phyloP scores from a whole-genome alignment of 30 jellyfish, hydroid and myxozoan genomes.

The Chrysaora quinquecirrha region DNA sequence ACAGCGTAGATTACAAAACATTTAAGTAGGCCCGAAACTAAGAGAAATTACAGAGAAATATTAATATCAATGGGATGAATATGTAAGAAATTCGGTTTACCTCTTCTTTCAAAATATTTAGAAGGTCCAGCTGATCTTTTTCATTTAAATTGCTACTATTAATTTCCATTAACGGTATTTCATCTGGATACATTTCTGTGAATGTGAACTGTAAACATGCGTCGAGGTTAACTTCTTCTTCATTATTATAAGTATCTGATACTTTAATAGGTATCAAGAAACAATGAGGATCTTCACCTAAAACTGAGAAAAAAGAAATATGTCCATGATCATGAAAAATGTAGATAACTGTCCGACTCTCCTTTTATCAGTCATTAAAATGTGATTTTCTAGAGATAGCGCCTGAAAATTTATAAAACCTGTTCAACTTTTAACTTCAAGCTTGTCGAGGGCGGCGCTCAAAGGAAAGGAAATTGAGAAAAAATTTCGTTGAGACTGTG shows the following conservation, averaged over 20 bases:
- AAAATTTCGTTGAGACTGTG: too few species aligned
- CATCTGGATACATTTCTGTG: constrained; percentile 78
- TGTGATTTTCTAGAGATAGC: not conserved
- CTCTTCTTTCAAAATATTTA: constrained; percentile 50
- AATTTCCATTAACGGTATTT: constrained; percentile 61
- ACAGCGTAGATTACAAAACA: too few species aligned
- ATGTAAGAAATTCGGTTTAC: too few species aligned
- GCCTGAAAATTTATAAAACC: not conserved
- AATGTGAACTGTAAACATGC: constrained; percentile 67
- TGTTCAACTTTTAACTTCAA: not conserved
- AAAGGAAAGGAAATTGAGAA: too few species aligned
- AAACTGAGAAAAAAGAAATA: constrained; percentile 23
- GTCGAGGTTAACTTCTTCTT: constrained; percentile 55
- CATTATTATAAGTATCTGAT: constrained; percentile 41
- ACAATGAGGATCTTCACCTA: constrained; percentile 63
- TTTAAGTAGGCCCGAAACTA: too few species aligned
- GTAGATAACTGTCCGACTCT: not conserved
- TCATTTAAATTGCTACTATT: constrained; percentile 44
- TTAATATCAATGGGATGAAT: too few species aligned
- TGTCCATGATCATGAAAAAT: too few species aligned
- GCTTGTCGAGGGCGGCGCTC: too few species aligned
- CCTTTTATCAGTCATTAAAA: too few species aligned
- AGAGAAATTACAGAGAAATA: too few species aligned
- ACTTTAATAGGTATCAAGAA: constrained; percentile 33
- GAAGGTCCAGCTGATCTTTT: constrained; percentile 34